Conservation (phyloP, 1,140 invertebrate genomes). For the Drosophila neocordata region DNA sequence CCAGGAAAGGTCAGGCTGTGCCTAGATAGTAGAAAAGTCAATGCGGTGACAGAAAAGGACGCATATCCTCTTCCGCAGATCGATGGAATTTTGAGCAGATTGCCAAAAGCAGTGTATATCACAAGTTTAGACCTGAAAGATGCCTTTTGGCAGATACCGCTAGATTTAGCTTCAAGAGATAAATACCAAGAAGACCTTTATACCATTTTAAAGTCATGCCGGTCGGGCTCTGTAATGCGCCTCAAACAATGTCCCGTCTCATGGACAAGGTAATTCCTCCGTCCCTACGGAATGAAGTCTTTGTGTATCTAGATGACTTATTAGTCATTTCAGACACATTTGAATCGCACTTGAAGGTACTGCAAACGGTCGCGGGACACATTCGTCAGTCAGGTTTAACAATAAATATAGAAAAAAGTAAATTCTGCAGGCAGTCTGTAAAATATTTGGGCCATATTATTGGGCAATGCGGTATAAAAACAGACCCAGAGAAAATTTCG, state of each 20-base stretch:
- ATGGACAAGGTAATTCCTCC: no score
- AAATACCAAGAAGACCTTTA: no score
- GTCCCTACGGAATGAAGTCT: neutral
- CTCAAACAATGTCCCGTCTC: no score
- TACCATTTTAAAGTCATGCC: no score
- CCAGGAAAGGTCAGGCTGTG: neutral
- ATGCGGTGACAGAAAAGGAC: neutral
- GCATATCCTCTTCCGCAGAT: neutral
- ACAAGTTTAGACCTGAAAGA: no score
- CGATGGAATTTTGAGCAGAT: neutral
- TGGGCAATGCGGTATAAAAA: slow-evolving; percentile 13
- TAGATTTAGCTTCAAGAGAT: no score
- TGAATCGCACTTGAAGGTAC: no score
- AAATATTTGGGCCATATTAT: slow-evolving; percentile 13
- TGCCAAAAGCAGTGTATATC: no score
- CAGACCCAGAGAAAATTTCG: slow-evolving; percentile 10
- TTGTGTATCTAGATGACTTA: slow-evolving; percentile 9
- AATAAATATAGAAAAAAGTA: slow-evolving; percentile 13
- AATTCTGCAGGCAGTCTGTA: slow-evolving; percentile 10
- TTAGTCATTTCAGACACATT: neutral
- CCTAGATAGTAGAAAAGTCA: slow-evolving; percentile 2
- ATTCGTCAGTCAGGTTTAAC: no score
- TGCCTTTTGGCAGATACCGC: no score
- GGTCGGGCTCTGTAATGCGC: no score
- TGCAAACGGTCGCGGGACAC: no score